These are phyloP conservation scores for Lasius platythorax DNA, from an alignment of 2,888 invertebrate genomes.

Conservation along the genomic window DNA sequence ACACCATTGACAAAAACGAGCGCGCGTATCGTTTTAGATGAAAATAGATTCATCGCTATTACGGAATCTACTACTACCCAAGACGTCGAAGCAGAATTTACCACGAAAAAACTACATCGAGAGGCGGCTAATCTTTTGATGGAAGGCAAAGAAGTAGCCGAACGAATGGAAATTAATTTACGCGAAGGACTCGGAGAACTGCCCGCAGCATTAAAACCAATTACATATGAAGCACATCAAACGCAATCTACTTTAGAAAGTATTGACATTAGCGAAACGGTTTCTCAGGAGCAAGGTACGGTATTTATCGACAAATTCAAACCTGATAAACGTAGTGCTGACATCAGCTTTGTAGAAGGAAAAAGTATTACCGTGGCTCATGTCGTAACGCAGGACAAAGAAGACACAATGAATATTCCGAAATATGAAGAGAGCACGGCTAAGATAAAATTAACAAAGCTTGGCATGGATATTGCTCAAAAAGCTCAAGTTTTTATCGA, in stretches of 20 bases:
- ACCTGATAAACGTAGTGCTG: slow-evolving; percentile 79
- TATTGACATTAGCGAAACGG: slow-evolving; percentile 85
- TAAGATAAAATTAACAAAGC: slow-evolving; percentile 70
- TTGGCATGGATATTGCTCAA: slow-evolving; percentile 82
- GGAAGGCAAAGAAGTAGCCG: slow-evolving; percentile 85
- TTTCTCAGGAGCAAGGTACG: slow-evolving; percentile 74
- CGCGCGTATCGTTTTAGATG: slow-evolving; percentile 84
- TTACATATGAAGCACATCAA: slow-evolving; percentile 85
- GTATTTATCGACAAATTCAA: slow-evolving; percentile 75
- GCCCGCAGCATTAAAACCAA: slow-evolving; percentile 76
- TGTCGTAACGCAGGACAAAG: slow-evolving; percentile 83
- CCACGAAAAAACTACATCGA: slow-evolving; percentile 69
- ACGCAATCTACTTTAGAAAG: slow-evolving; percentile 86
- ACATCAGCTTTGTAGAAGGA: slow-evolving; percentile 80
- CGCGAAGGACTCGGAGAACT: slow-evolving; percentile 79
- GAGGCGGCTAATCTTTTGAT: slow-evolving; percentile 83
- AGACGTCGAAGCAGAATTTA: slow-evolving; percentile 74
- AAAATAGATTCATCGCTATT: slow-evolving; percentile 80
- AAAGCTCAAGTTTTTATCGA: slow-evolving; percentile 82
- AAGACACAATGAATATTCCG: slow-evolving; percentile 74
- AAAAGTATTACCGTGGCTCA: slow-evolving; percentile 83
- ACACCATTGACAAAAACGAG: slow-evolving; percentile 80
- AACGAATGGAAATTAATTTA: slow-evolving; percentile 79
- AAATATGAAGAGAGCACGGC: slow-evolving; percentile 74
- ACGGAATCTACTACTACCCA: slow-evolving; percentile 76